Percentiles rank a stretch among this genome's conserved stretches.
Evolutionary conservation across 2,113 vertebrate species (phyloP).

Genomic region (Dinomys branickii): DNA sequence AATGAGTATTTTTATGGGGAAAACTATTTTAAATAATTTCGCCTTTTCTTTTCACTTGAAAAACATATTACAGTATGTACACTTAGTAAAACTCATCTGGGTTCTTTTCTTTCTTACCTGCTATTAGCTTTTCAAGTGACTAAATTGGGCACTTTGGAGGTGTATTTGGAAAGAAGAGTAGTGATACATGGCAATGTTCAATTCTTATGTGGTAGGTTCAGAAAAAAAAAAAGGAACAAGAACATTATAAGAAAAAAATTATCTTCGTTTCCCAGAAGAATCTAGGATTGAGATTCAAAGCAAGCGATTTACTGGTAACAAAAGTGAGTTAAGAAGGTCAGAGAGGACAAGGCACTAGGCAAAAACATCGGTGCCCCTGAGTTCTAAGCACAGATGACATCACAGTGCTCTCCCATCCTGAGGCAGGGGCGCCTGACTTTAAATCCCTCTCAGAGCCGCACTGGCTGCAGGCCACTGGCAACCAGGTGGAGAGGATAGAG

Average conservation of each 20-base stretch:
- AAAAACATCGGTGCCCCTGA: neutral
- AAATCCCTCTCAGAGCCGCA: neutral
- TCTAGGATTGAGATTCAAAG: neutral
- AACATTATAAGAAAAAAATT: neutral
- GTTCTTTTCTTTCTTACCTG: conserved; percentile 7
- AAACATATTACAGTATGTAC: neutral
- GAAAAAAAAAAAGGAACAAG: neutral
- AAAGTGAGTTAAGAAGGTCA: neutral
- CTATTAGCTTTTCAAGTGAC: neutral
- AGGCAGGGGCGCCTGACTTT: neutral
- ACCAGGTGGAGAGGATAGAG: neutral
- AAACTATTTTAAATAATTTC: conserved; percentile 21
- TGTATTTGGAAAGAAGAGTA: neutral
- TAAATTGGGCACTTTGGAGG: neutral
- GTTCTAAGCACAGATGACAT: neutral
- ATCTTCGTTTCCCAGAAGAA: neutral
- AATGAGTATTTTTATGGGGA: neutral
- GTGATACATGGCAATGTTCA: neutral
- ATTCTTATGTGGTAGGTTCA: neutral
- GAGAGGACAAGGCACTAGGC: neutral
- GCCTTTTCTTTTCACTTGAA: neutral
- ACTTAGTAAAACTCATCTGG: neutral
- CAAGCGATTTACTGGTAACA: conserved; percentile 12
- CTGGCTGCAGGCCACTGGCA: neutral
- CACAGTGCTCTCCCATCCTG: neutral